These are phyloP conservation scores for Liodrosophila aerea DNA, from an alignment of 2,888 invertebrate species.

Conservation along the genomic window DNA sequence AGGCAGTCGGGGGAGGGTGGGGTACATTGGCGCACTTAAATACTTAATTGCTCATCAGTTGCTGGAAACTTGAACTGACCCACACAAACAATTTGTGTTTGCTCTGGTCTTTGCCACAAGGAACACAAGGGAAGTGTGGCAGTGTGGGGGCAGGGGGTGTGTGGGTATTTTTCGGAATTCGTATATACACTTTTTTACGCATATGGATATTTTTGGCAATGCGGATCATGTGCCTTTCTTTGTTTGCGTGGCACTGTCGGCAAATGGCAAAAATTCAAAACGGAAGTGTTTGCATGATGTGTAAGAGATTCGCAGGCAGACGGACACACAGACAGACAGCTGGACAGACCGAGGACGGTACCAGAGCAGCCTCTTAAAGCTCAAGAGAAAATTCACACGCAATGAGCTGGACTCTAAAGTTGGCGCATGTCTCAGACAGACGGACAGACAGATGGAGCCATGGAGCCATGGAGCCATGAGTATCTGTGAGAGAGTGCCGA, in stretches of 20 bases:
- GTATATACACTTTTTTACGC: too few relatives aligned
- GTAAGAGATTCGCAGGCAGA: slow-evolving; percentile 49
- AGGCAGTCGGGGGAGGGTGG: background rate
- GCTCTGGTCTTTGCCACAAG: slow-evolving; percentile 13
- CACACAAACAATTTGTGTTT: slow-evolving; percentile 54
- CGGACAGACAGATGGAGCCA: slow-evolving; percentile 2
- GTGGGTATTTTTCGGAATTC: slow-evolving; percentile 10
- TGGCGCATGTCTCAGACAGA: slow-evolving; percentile 30
- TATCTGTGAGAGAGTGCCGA: too few relatives aligned
- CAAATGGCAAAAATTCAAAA: slow-evolving; percentile 39
- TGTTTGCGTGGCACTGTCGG: slow-evolving; percentile 22
- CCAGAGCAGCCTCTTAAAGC: slow-evolving; percentile 10
- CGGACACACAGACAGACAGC: background rate
- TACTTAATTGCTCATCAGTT: slow-evolving; percentile 53
- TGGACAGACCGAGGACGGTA: background rate
- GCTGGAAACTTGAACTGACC: slow-evolving; percentile 58
- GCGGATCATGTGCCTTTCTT: slow-evolving; percentile 31
- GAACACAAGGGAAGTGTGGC: background rate
- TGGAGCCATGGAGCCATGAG: slow-evolving; percentile 11
- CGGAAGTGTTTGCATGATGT: slow-evolving; percentile 74
- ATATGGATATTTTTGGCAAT: slow-evolving; percentile 54
- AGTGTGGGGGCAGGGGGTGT: background rate
- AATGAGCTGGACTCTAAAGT: slow-evolving; percentile 45
- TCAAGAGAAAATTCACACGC: slow-evolving; percentile 48
- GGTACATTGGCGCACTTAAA: slow-evolving; percentile 5